Evolutionary conservation across 2,797 vertebrate species (phyloP).

Genomic region (Myotis findleyi): DNA sequence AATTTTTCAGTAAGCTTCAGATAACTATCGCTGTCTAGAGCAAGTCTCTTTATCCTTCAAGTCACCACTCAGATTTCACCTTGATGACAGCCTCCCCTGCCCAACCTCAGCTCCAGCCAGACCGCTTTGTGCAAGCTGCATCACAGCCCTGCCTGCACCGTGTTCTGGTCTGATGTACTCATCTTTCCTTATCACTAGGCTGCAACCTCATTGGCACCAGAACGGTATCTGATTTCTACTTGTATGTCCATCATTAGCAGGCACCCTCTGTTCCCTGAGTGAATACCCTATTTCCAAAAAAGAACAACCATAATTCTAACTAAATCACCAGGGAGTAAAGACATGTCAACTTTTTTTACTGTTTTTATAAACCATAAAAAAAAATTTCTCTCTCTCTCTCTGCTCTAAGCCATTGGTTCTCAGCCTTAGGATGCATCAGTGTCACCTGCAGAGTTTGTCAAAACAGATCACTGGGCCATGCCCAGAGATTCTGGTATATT

Average conservation of each 20-base stretch:
- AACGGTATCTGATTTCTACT: neutral
- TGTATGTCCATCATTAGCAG: neutral
- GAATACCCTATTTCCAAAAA: neutral
- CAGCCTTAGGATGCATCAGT: neutral
- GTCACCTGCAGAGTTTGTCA: neutral
- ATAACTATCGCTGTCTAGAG: neutral
- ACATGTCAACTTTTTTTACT: neutral
- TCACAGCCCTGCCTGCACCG: neutral
- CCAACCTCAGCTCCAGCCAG: neutral
- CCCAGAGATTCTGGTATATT: neutral
- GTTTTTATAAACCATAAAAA: neutral
- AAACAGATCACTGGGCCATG: neutral
- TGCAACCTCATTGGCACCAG: neutral
- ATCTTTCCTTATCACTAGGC: neutral
- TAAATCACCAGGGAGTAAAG: neutral
- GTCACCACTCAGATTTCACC: neutral
- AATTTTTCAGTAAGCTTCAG: neutral
- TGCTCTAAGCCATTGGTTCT: neutral
- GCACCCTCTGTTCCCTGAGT: neutral
- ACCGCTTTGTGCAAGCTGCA: neutral
- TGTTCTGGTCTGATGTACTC: neutral
- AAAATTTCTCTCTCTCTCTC: neutral
- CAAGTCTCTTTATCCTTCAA: neutral
- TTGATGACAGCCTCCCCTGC: neutral
- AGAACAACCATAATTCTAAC: neutral